Evolutionary conservation across 2,888 invertebrate genomes (phyloP), one percentile per base, ranked within the genome.

Genomic region (Trissolcus japonicus): DNA sequence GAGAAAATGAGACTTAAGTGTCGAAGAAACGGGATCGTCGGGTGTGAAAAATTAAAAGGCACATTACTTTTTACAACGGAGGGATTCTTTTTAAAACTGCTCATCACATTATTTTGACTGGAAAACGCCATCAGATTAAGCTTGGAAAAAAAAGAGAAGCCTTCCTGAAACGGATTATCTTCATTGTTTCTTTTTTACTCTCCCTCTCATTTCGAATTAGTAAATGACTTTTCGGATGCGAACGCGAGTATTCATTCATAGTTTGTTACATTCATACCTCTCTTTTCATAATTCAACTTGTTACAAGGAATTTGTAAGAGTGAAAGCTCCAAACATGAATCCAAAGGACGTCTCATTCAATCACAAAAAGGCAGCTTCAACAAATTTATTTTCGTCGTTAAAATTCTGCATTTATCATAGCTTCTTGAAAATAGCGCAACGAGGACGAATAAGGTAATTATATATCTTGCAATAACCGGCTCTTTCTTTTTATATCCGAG

Each of bases 301-400:
- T 67, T 72, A 53, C 56, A 62, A 50, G 61, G 57, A 61, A 53
- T 29, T 56, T 46, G 40, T 13, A 48, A 29, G 72, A 43, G 59
- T 54, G 29, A 65, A 43, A 60, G 53, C 46, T 35, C 54, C 65
- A 69, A 41, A 43, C 57, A 35, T 60, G 57, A 51, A 67, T 78
- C 71, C 71, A 74, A 75, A 78, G 71, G 69, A 75, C 63, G 71
- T 78, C 71, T 55, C 74, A 73, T 78, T 69, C 62, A 73, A 48
- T 53, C 61, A 54, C 53, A 55, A 53, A 57, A 56, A 75, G 69
- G 61, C 53, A 55, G 59, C 56, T 76, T 71, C 56, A 71, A 76
- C 62, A 60, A 77, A 68, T 73, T 72, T 60, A 69, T 56, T 61
- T 55, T 29, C 56, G 73, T 63, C 76, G 46, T 61, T 76, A 57